These are phyloP conservation scores for Goniozus legneri DNA, from an alignment of 1,140 invertebrate genomes.

Conservation along the genomic window DNA sequence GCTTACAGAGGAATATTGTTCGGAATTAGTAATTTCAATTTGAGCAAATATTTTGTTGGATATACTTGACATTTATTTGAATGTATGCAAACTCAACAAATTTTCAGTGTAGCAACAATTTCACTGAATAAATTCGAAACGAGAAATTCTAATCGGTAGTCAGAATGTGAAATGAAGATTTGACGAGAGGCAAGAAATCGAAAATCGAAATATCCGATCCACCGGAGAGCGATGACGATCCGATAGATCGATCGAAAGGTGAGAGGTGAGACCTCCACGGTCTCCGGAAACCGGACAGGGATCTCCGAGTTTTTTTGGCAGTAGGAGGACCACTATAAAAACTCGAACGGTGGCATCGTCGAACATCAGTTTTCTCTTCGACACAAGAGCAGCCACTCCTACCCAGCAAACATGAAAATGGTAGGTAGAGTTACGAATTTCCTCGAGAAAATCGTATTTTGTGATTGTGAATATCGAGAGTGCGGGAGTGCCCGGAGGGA, in stretches of 20 bases:
- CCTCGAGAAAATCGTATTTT: not conserved
- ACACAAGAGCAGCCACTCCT: slow-evolving; percentile 15
- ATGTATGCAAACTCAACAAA: no score
- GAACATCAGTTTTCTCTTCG: slow-evolving; percentile 25
- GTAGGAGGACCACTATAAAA: slow-evolving; percentile 37
- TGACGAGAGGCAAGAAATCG: not conserved
- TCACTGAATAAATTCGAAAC: not conserved
- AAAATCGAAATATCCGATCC: not conserved
- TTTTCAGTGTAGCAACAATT: not conserved
- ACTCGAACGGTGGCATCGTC: slow-evolving; percentile 7
- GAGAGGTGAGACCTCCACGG: not conserved
- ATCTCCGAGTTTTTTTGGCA: slow-evolving; percentile 20
- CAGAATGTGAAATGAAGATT: not conserved
- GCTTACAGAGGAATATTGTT: no score
- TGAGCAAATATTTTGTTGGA: no score
- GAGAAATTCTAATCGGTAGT: not conserved
- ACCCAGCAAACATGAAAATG: slow-evolving; percentile 28
- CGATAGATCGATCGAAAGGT: not conserved
- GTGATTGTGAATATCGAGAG: not conserved
- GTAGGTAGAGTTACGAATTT: slow-evolving; percentile 19
- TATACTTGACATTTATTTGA: no score
- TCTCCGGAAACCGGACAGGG: not conserved
- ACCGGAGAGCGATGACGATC: not conserved
- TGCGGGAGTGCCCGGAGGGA: no score
- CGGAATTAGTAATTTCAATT: no score